Evolutionary conservation across 2,797 vertebrate species (phyloP), one percentile per base, ranked within the genome.

Genomic region (Champsocephalus gunnari): DNA sequence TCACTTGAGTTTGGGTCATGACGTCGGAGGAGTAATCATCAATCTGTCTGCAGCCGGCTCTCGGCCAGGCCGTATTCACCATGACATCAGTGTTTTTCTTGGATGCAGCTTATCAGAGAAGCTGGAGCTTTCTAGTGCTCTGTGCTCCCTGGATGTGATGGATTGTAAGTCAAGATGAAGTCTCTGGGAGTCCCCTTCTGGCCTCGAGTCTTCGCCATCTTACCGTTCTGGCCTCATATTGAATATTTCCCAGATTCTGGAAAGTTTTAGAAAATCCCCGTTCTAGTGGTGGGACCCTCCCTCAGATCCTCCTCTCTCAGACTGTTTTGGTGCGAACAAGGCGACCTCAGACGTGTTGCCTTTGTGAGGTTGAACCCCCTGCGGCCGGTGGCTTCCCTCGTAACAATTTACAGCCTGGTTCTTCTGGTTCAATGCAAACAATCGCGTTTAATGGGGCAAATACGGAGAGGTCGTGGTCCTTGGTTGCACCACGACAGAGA

Each of bases 11-110:
- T 86, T 73, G 45, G 51, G 71, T 81, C 68, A 57, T 92, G 89
- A 91, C 83, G 87, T 83, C 28, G 24, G 72, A 77, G 65, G 74
- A 88, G 49, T 61, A 77, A 80, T 80, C 79, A 83, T 84, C 48
- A 62, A 84, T 90, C 86, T 77, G 78, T 87, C 73, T 75, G 75
- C 64, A 34, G 58, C 48, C 13, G 68, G 53, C 63, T 83, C 70
- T 78, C 58, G 72, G 69, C 81, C 78, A 44, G 79, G 71, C 80
- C 14, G 7, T 76, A 74, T 85, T 87, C 72, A 77, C 82, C 66
- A 88, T 89, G 85, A 87, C 83, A 84, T 92, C 84, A 90, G 28
- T 90, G 87, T 89, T 93, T 85, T 77, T 82, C 57, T 93, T 93
- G 92, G 92, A 86, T 65, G 34, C 43, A 9, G 45, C 82, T 90